These are phyloP conservation scores for Scaptomyza hsui DNA, from an alignment of 1,140 invertebrate genomes.

Conservation along the genomic window DNA sequence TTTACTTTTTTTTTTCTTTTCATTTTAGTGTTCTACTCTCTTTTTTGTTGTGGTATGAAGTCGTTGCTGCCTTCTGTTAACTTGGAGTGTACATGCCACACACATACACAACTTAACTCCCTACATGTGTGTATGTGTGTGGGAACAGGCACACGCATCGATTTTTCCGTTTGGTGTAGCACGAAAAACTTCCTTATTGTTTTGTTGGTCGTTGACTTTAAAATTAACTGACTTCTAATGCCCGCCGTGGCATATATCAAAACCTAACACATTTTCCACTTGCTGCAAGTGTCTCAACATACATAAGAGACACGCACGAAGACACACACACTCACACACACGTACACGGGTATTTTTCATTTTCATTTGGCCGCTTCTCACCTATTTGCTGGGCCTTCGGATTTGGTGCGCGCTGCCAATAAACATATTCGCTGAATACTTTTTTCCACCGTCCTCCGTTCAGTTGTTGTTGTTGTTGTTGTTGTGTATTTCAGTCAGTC, in stretches of 20 bases:
- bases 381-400: slow-evolving; percentile 61
- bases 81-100: slow-evolving; percentile 63
- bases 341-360: slow-evolving; percentile 4
- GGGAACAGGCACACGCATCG: slow-evolving; percentile 71
- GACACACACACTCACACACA: slow-evolving; percentile 10
- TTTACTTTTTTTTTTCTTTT: slow-evolving; percentile 32
- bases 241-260: slow-evolving; percentile 24
- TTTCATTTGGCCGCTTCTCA: slow-evolving; percentile 46
- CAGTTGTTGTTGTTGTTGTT: background rate
- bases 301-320: slow-evolving; percentile 17
- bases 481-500: background rate
- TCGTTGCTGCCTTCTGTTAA: slow-evolving; percentile 65
- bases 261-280: slow-evolving; percentile 16
- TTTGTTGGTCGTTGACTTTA: slow-evolving; percentile 48
- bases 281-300: slow-evolving; percentile 12
- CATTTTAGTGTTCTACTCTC: slow-evolving; percentile 27
- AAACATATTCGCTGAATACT: slow-evolving; percentile 52
- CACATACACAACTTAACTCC: slow-evolving; percentile 30
- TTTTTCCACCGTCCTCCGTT: slow-evolving; percentile 1
- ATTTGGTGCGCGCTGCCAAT: slow-evolving; percentile 60
- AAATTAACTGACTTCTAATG: slow-evolving; percentile 37
- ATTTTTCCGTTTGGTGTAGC: slow-evolving; percentile 76
- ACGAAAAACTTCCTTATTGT: slow-evolving; percentile 73
- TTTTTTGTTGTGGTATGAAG: slow-evolving; percentile 70
- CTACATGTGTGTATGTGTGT: slow-evolving; percentile 52